Percentiles rank a stretch among this genome's conserved stretches.
These are phyloP conservation scores for Patella depressa DNA, from an alignment of 2,888 invertebrate genomes.

Conservation along the genomic window DNA sequence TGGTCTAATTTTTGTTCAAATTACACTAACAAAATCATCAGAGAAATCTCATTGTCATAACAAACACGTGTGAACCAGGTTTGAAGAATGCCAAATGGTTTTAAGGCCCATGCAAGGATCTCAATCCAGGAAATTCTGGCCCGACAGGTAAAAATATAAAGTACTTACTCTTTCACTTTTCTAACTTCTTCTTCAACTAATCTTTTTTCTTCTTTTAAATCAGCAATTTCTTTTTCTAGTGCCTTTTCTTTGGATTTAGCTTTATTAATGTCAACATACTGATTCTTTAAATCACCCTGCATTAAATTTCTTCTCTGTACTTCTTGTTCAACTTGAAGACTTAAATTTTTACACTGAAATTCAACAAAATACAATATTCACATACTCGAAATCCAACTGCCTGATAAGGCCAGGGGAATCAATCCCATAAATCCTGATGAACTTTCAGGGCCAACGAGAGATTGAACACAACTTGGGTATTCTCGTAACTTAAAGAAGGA, in stretches of 20 bases:
- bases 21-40: too few relatives aligned
- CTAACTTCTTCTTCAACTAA: conserved; percentile 83
- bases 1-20: too few relatives aligned
- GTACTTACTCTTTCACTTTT: conserved; percentile 78
- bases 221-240: conserved; percentile 76
- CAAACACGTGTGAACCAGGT: too few relatives aligned
- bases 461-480: conserved; percentile 1
- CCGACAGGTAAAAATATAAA: neutral
- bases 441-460: too few relatives aligned
- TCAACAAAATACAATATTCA: conserved; percentile 6
- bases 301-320: conserved; percentile 86
- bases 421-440: too few relatives aligned
- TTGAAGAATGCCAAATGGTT: too few relatives aligned
- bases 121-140: too few relatives aligned
- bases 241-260: conserved; percentile 82
- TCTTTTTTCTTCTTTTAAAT: conserved; percentile 80
- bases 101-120: too few relatives aligned
- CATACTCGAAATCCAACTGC: neutral
- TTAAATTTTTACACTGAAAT: conserved; percentile 76
- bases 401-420: neutral
- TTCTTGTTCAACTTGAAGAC: conserved; percentile 92
- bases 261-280: conserved; percentile 80
- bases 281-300: conserved; percentile 84
- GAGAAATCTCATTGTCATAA: too few relatives aligned
- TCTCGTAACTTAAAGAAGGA: too few relatives aligned